Base-by-base conservation (phyloP, 92 coral and sea anemone genomes). In the Phenganax stokvisi region DNA sequence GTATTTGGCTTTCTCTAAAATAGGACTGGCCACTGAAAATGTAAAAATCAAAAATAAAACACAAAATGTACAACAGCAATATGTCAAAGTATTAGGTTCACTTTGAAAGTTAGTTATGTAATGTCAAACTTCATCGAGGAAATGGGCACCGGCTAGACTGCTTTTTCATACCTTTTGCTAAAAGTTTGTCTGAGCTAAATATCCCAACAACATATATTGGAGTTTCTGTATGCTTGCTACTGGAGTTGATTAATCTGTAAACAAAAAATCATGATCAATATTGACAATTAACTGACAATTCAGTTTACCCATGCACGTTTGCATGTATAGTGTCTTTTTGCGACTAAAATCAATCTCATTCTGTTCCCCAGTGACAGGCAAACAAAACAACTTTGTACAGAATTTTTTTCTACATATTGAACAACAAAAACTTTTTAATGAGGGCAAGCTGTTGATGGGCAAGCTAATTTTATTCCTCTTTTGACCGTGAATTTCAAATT, bases 161-260 rank as follows among this genome's bases (percentile, higher is more conserved):
- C 25, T 13, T 25, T 9, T 12, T n/a, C 61, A 10, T 77, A 93
- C 98, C 98, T 88, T 92, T 96, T 11, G 96, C 97, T 31, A 94
- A 80, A 85, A 90, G 81, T 9, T 75, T 30, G 53, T 94, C 88
- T 31, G 92, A 93, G 51, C 80, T 85, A 83, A 87, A 94, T 57
- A 94, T 80, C 25, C 94, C 98, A 37, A 94, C 92, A 37, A 94
- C 97, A 85, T 87, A 91, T 16, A 89, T 86, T 28, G 98, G 98
- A 0, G 90, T 84, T 77, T 87, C 85, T 17, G 97, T 87, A 44
- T 74, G 87, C 52, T 89, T 79, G 6, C 92, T 93, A 81, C 93
- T 91, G 67, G 89, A 87, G 81, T 87, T 90, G 37, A 90, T 89
- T 27, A 93, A 72, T 80, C 97, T 93, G 76, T 0, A 54, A 72